Base-by-base conservation (phyloP, 2,888 invertebrate species). In the Eupithecia vulgata region DNA sequence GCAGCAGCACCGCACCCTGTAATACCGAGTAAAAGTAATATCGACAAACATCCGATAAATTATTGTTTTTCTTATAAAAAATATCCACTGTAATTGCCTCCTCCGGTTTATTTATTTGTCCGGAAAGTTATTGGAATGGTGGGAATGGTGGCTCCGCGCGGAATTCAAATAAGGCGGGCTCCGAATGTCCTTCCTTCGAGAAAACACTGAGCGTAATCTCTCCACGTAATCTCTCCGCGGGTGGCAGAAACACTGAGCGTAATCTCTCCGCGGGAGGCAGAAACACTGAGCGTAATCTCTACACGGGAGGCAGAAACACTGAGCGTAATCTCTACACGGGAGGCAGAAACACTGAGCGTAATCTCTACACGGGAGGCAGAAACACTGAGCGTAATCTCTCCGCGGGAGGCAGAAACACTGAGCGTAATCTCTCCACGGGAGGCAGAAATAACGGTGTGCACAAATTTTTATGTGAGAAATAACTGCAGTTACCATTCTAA, bases 141-240 rank as follows among this genome's bases (percentile, higher is more conserved):
- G 40, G 1, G n/a, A n/a, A n/a, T n/a, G 15, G 77, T 78, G 68
- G 73, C 73, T 76, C 76, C 75, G 72, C 75, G 71, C 71, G 78
- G 79, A 80, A 79, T 79, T 80, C 75, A 79, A 79, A 80, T 80
- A 80, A 78, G 74, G 77, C 76, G 71, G 61, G 72, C 73, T 68
- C 75, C 72, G 76, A 72, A 80, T 76, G 73, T 67, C 72, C 75
- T 74, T 69, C 71, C 72, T 73, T 69, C 61, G 64, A 40, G 69
- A 65, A 74, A 71, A 71, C 67, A 67, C 59, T 76, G 67, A 68
- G 75, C 70, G 61, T 72, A 21, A 71, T 68, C 59, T 65, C 37
- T 68, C 57, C 30, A 30, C 48, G 61, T 72, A 21, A 71, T 68
- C 59, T 65, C 37, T 68, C 57, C 30, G 4, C 48, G n/a, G n/a